Percentiles rank a stretch among this genome's conserved stretches.
Conservation (phyloP, 2,113 vertebrate species). For the Corythoichthys haematopterus region DNA sequence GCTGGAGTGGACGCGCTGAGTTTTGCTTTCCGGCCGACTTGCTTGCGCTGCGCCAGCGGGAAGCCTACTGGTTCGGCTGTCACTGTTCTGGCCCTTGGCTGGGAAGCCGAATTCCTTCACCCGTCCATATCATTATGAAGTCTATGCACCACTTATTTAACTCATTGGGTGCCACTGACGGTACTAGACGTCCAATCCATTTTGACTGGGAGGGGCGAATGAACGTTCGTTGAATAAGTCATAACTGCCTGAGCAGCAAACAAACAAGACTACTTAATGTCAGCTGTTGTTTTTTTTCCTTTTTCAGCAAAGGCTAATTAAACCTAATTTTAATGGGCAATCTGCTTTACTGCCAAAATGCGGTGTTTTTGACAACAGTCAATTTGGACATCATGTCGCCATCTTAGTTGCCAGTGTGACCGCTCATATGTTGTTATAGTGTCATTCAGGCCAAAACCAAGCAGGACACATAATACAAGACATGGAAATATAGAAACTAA, state of each 20-base stretch:
- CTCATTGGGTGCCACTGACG: too few relatives aligned
- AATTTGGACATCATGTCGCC: conserved; percentile 6
- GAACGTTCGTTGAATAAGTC: background rate
- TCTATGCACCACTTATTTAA: too few relatives aligned
- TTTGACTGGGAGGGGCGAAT: too few relatives aligned
- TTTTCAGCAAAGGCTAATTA: background rate
- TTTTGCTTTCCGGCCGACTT: too few relatives aligned
- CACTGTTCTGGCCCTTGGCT: too few relatives aligned
- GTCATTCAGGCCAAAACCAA: background rate
- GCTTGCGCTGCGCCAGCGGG: too few relatives aligned
- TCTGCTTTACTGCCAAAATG: background rate
- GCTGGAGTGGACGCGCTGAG: too few relatives aligned
- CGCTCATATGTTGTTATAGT: conserved; percentile 7
- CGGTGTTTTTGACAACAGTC: conserved; percentile 4
- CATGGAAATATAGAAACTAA: conserved; percentile 9
- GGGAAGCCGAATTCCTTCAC: too few relatives aligned
- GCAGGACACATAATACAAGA: conserved; percentile 3
- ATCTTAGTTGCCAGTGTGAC: background rate
- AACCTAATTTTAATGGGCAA: conserved; percentile 5
- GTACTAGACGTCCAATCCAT: too few relatives aligned
- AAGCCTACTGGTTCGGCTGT: too few relatives aligned
- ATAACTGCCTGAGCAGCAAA: background rate
- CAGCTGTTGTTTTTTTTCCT: background rate
- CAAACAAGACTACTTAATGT: background rate
- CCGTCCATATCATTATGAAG: too few relatives aligned